Conservation (phyloP, 35 echinoderm and acorn worm genomes). For the Nesometra sesokonis region DNA sequence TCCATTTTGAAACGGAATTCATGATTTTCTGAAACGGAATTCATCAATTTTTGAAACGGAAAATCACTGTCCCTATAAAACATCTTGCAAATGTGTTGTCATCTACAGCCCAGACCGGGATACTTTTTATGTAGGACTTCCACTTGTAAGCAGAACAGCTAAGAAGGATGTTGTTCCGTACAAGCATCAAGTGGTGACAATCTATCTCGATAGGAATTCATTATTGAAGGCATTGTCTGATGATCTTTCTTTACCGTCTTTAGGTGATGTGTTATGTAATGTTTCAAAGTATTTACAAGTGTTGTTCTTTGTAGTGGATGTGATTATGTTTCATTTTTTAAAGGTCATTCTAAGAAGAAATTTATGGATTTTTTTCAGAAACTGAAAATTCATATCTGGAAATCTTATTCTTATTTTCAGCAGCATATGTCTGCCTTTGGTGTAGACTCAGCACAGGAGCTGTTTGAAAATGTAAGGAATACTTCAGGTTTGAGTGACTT, state of each 20-base stretch:
- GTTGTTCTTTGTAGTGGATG: conserved; percentile 44
- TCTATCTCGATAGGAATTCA: background rate
- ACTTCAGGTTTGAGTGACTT: background rate
- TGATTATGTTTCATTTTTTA: conserved; percentile 61
- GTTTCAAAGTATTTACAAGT: conserved; percentile 28
- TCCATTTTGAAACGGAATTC: too few species aligned
- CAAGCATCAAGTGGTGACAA: background rate
- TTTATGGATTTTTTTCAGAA: conserved; percentile 21
- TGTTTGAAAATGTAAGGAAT: background rate
- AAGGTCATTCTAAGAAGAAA: conserved; percentile 20
- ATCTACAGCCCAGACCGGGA: conserved; percentile 21
- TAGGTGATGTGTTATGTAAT: background rate
- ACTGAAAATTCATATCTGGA: conserved; percentile 35
- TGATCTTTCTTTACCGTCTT: conserved; percentile 1
- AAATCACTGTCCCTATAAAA: too few species aligned
- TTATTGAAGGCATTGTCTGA: background rate
- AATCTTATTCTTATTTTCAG: conserved; percentile 27
- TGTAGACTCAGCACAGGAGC: conserved; percentile 16
- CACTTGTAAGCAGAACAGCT: background rate
- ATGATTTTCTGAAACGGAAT: too few species aligned
- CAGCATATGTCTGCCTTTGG: conserved; percentile 26
- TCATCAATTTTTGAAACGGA: too few species aligned
- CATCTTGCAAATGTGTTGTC: background rate
- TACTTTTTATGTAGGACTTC: conserved; percentile 3
- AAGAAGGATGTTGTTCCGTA: conserved; percentile 16